phyloP scores from a whole-genome alignment of 2,888 invertebrate species.

The Therioaphis trifolii region DNA sequence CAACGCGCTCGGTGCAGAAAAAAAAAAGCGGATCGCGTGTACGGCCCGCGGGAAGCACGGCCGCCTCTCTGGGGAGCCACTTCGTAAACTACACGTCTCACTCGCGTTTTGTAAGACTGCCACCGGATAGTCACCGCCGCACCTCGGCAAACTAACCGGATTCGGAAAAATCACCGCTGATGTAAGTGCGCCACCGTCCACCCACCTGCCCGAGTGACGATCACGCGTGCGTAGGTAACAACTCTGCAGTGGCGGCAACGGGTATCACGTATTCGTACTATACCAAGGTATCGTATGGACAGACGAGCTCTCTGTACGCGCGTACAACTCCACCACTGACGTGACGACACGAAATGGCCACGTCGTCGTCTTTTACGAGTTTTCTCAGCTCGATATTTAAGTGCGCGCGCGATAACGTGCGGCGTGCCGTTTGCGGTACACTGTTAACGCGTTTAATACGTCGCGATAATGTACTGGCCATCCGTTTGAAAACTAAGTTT shows the following conservation, averaged over 20 bases:
- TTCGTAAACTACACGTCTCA: too few relatives aligned
- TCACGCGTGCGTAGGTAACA: too few relatives aligned
- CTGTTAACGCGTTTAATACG: too few relatives aligned
- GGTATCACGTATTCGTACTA: too few relatives aligned
- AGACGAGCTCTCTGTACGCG: too few relatives aligned
- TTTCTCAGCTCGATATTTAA: too few relatives aligned
- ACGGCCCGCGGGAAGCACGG: not conserved
- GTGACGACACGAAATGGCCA: conserved; percentile 10
- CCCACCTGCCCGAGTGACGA: conserved; percentile 34
- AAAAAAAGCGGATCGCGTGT: not conserved
- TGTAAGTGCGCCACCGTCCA: conserved; percentile 49
- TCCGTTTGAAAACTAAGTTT: not conserved
- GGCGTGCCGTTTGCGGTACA: too few relatives aligned
- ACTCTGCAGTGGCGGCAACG: too few relatives aligned
- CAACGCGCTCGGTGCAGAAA: not conserved
- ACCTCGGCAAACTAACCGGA: conserved; percentile 43
- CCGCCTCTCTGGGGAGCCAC: conserved; percentile 43
- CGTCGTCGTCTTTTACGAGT: not conserved
- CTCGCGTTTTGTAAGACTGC: too few relatives aligned
- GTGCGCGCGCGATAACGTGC: too few relatives aligned
- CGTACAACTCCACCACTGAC: not conserved
- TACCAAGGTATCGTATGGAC: too few relatives aligned
- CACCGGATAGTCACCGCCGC: conserved; percentile 23
- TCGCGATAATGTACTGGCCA: too few relatives aligned
- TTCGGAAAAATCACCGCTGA: conserved; percentile 45